These are phyloP conservation scores for Echiichthys vipera DNA, from an alignment of 2,797 vertebrate species.

Conservation along the genomic window DNA sequence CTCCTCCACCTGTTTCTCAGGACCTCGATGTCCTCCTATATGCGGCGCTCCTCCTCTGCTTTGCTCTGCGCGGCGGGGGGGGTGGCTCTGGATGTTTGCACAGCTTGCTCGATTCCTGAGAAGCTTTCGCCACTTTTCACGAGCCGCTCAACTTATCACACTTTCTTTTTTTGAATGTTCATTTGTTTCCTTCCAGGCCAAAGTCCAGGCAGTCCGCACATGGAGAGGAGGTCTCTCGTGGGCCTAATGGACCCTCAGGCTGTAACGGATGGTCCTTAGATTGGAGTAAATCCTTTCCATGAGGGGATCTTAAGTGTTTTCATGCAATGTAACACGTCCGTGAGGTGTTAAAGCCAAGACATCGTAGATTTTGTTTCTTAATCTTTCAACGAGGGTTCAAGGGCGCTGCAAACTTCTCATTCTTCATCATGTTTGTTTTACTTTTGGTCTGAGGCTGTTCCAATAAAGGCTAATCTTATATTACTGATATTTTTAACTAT, in stretches of 20 bases:
- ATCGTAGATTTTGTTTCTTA: no score
- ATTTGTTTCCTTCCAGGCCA: slow-evolving; percentile 31
- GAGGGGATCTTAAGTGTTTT: background rate
- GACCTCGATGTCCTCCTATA: slow-evolving; percentile 58
- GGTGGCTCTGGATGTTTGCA: slow-evolving; percentile 68
- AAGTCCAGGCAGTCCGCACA: slow-evolving; percentile 43
- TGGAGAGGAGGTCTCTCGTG: background rate
- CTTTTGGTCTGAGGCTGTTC: background rate
- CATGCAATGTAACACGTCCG: background rate
- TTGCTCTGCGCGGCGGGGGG: background rate
- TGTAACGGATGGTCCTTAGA: background rate
- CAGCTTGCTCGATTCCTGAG: slow-evolving; percentile 77
- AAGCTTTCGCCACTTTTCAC: slow-evolving; percentile 71
- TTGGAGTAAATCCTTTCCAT: background rate
- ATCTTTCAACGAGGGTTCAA: background rate
- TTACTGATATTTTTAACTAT: background rate
- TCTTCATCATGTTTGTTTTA: no score
- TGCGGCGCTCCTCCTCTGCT: slow-evolving; percentile 14
- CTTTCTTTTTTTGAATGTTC: slow-evolving; percentile 17
- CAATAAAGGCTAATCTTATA: background rate
- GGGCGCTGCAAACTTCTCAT: background rate
- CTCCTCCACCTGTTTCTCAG: slow-evolving; percentile 80
- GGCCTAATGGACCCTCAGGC: background rate
- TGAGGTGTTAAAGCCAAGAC: no score
- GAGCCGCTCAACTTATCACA: slow-evolving; percentile 82